phyloP scores from a whole-genome alignment of 2,888 invertebrate genomes.

The Pocota personata region DNA sequence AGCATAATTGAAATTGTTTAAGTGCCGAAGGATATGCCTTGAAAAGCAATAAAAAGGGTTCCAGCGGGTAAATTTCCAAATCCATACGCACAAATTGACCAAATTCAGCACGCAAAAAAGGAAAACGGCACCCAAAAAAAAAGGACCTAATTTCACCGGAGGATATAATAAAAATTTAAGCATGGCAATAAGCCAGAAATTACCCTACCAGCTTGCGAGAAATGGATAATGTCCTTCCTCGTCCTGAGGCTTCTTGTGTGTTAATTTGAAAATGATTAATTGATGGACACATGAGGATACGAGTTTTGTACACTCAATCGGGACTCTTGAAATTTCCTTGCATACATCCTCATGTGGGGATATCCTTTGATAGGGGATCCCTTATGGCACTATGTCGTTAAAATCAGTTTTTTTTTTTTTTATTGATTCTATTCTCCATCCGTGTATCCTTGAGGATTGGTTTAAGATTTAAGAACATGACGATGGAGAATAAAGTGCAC shows the following conservation, averaged over 20 bases:
- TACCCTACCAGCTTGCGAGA: neutral
- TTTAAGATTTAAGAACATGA: neutral
- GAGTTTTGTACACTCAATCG: neutral
- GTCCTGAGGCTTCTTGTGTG: neutral
- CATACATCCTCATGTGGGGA: neutral
- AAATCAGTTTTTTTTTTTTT: neutral
- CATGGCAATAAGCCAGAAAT: constrained; percentile 28
- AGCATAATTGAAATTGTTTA: constrained; percentile 30
- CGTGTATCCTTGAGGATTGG: neutral
- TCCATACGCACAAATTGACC: constrained; percentile 24
- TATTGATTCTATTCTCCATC: neutral
- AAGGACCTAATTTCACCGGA: neutral
- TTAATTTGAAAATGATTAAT: constrained; percentile 34
- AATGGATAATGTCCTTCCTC: neutral
- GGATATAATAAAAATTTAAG: constrained; percentile 35
- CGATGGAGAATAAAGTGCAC: neutral
- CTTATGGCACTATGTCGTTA: neutral
- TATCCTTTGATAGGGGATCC: neutral
- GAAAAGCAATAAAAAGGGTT: constrained; percentile 24
- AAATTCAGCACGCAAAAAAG: neutral
- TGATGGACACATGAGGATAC: neutral
- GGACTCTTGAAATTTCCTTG: neutral
- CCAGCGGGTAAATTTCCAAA: neutral
- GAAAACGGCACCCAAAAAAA: neutral
- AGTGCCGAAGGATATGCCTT: constrained; percentile 14